Evolutionary conservation across 2,888 invertebrate genomes (phyloP).

Genomic region (Morpho achilles): DNA sequence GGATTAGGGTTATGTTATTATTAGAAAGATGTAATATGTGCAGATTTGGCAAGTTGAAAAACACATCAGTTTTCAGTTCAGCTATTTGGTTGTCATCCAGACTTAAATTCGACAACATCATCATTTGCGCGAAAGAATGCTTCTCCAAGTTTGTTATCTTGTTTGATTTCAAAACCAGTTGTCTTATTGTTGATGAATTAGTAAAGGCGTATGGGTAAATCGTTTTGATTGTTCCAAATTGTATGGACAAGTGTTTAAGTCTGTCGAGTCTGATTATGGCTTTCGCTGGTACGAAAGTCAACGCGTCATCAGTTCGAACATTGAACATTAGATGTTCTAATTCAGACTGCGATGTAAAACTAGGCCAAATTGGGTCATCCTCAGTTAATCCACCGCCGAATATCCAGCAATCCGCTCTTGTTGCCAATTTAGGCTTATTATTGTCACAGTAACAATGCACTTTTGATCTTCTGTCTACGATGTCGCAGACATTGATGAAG

Average conservation of each 20-base stretch:
- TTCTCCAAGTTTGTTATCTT: constrained; percentile 83
- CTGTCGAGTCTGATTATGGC: constrained; percentile 83
- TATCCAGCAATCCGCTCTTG: constrained; percentile 87
- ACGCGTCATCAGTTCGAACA: constrained; percentile 83
- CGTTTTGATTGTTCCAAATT: constrained; percentile 85
- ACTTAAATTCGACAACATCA: constrained; percentile 83
- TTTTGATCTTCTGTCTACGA: constrained; percentile 64
- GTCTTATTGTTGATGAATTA: constrained; percentile 84
- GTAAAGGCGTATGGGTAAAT: constrained; percentile 87
- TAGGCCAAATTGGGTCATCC: constrained; percentile 85
- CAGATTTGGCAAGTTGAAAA: constrained; percentile 85
- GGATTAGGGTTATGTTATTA: constrained; percentile 90
- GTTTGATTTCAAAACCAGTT: constrained; percentile 84
- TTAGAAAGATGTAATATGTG: constrained; percentile 88
- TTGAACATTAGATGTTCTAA: constrained; percentile 84
- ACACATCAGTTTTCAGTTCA: constrained; percentile 85
- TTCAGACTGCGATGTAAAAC: constrained; percentile 85
- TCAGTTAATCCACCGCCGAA: constrained; percentile 80
- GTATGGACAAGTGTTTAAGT: constrained; percentile 83
- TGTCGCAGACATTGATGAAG: constrained; percentile 70
- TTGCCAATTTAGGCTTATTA: constrained; percentile 73
- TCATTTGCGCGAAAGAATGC: constrained; percentile 86
- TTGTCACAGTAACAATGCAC: constrained; percentile 74
- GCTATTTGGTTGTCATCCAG: constrained; percentile 87
- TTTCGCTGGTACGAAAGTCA: constrained; percentile 85